A percentile compares a stretch with the other conserved stretches of the same genome.
phyloP scores from a whole-genome alignment of 2,113 vertebrate species.

The Thalassoma bifasciatum region DNA sequence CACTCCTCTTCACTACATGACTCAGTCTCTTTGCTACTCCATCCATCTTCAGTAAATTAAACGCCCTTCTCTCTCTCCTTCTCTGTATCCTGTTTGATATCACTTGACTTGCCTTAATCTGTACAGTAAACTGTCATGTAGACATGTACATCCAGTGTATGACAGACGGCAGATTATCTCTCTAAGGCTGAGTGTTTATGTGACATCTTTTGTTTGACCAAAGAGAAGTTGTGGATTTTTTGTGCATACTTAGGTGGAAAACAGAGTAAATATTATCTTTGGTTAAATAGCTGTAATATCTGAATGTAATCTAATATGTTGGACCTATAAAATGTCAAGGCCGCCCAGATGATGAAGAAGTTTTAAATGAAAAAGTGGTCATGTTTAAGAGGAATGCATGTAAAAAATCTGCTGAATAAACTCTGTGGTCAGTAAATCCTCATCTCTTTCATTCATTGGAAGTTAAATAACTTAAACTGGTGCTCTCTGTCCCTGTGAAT shows the following conservation, averaged over 20 bases:
- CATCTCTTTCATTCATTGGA: constrained; percentile 13
- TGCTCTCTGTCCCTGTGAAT: not conserved
- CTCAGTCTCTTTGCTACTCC: not conserved
- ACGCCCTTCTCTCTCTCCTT: not conserved
- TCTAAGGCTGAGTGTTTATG: constrained; percentile 57
- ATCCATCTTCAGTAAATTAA: constrained; percentile 27
- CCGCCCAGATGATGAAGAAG: constrained; percentile 5
- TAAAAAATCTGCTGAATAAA: constrained; percentile 71
- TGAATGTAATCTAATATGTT: constrained; percentile 76
- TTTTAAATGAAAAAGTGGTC: constrained; percentile 11
- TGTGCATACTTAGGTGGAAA: constrained; percentile 82
- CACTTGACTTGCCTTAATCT: constrained; percentile 83
- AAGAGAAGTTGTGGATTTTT: constrained; percentile 72
- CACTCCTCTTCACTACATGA: not conserved
- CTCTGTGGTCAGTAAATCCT: not conserved
- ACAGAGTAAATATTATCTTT: constrained; percentile 59
- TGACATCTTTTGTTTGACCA: constrained; percentile 70
- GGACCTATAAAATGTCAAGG: constrained; percentile 69
- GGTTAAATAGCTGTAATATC: constrained; percentile 64
- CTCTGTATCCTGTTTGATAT: constrained; percentile 40
- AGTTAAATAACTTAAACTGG: not conserved
- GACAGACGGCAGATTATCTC: constrained; percentile 63
- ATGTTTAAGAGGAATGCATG: constrained; percentile 61
- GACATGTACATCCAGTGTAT: constrained; percentile 41
- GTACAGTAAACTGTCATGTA: constrained; percentile 59